Evolutionary conservation across 2,797 vertebrate species (phyloP).

Genomic region (Merluccius polli): DNA sequence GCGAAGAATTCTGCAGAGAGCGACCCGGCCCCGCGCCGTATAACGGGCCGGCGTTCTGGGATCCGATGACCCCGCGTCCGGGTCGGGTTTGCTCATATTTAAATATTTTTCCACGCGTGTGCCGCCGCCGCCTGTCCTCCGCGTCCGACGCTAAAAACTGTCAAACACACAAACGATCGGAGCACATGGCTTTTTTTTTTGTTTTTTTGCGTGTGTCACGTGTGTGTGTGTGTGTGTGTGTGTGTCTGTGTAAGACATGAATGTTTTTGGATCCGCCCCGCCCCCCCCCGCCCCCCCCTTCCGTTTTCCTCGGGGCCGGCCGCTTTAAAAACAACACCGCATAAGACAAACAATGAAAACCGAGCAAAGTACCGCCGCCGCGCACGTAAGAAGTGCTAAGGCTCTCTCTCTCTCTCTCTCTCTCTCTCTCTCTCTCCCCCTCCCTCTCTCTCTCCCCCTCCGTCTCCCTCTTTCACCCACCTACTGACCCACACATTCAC

Average conservation of each 20-base stretch:
- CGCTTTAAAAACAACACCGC: neutral
- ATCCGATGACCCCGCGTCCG: neutral
- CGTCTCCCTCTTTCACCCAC: neutral
- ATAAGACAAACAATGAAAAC: constrained; percentile 5
- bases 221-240: constrained; percentile 7
- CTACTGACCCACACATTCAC: neutral
- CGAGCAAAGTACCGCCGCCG: no score
- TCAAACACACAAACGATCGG: neutral
- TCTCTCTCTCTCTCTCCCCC: no score
- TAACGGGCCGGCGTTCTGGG: neutral
- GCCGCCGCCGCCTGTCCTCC: no score
- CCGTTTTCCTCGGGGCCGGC: constrained; percentile 1
- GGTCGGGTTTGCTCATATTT: neutral
- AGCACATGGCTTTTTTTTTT: no score
- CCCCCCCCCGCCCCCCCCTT: neutral
- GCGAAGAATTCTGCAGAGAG: neutral
- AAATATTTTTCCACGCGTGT: constrained; percentile 10
- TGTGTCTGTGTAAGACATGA: constrained; percentile 2
- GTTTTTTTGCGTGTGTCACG: no score
- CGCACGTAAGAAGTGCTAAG: neutral
- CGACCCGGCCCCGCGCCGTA: neutral
- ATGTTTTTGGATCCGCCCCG: no score
- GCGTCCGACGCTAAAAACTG: constrained; percentile 5
- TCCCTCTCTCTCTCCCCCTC: no score
- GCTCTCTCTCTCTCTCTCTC: no score